Evolutionary conservation across 2,113 vertebrate genomes (phyloP).

Genomic region (Physeter macrocephalus): DNA sequence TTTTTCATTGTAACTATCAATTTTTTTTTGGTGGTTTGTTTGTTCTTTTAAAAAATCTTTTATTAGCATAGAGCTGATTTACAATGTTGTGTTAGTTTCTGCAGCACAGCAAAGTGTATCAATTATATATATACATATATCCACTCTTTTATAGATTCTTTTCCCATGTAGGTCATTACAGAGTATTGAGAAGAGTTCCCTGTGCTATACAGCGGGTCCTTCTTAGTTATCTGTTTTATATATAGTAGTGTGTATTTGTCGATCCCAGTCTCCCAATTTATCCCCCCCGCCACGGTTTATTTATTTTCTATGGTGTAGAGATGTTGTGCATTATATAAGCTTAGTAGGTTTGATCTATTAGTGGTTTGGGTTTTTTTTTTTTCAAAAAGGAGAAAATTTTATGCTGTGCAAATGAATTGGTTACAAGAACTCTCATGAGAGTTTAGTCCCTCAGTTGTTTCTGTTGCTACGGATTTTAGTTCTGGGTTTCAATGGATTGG

Average conservation of each 20-base stretch:
- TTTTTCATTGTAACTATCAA: neutral
- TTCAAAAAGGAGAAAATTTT: neutral
- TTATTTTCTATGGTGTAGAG: neutral
- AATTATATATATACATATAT: too few species aligned
- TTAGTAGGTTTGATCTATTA: neutral
- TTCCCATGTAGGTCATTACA: too few species aligned
- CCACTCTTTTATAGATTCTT: too few species aligned
- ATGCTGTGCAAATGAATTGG: neutral
- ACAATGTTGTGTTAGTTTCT: too few species aligned
- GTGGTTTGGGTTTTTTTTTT: neutral
- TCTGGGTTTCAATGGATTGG: neutral
- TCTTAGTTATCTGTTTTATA: too few species aligned
- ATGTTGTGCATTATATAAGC: neutral
- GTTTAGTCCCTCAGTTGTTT: neutral
- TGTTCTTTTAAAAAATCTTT: too few species aligned
- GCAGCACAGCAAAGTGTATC: too few species aligned
- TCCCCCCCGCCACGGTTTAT: neutral
- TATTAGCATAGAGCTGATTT: too few species aligned
- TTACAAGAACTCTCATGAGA: neutral
- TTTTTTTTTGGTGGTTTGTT: neutral
- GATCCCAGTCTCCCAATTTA: too few species aligned
- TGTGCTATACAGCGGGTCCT: too few species aligned
- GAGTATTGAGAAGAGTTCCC: too few species aligned
- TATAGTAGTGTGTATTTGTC: too few species aligned
- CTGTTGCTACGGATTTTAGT: neutral